Percentiles rank a stretch among this genome's conserved stretches.
phyloP scores from a whole-genome alignment of 2,113 vertebrate genomes.

The Pelusios castaneus region DNA sequence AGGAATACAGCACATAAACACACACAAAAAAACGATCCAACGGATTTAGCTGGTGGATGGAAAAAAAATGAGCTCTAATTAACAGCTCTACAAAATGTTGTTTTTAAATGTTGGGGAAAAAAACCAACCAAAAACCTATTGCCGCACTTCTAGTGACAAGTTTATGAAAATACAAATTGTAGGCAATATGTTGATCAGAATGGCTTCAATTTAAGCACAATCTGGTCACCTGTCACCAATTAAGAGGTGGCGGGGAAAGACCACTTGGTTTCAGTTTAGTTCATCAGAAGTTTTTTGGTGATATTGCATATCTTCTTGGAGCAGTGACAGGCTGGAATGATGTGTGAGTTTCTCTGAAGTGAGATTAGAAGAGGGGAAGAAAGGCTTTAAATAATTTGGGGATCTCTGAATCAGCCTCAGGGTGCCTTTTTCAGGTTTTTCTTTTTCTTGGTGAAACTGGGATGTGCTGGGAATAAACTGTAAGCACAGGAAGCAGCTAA shows the following conservation, averaged over 20 bases:
- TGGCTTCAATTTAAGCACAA: not conserved
- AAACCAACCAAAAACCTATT: not conserved
- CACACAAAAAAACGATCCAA: not conserved
- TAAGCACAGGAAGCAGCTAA: not conserved
- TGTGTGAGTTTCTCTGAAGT: not conserved
- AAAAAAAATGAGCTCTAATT: not conserved
- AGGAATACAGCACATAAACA: not conserved
- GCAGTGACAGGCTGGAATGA: not conserved
- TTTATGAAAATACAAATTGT: not conserved
- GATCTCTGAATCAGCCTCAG: not conserved
- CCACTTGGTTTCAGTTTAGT: not conserved
- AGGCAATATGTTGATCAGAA: not conserved
- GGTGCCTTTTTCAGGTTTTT: not conserved
- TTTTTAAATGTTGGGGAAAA: not conserved
- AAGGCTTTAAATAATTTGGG: not conserved
- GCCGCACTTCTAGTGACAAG: not conserved
- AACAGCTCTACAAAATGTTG: not conserved
- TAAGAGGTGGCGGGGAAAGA: not conserved
- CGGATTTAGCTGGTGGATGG: not conserved
- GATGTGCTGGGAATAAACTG: not conserved
- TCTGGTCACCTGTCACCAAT: not conserved
- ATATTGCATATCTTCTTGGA: not conserved
- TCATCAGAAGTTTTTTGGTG: not conserved
- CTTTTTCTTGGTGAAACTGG: not conserved
- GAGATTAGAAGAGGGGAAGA: not conserved